Base-by-base conservation (phyloP, 2,113 vertebrate genomes). In the Hemiscyllium ocellatum region DNA sequence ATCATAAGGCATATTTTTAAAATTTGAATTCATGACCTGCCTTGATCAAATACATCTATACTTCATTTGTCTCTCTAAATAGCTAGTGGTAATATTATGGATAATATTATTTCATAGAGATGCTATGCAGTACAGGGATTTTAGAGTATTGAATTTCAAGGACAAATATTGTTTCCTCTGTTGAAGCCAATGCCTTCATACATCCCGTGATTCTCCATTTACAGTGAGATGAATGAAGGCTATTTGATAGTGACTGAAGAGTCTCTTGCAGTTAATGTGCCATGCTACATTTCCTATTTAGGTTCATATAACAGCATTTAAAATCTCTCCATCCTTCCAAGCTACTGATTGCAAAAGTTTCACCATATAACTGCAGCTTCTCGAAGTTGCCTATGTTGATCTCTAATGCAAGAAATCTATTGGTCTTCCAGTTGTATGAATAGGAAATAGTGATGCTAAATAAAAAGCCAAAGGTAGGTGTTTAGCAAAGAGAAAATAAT, bases 61-160 rank as follows among this genome's bases (percentile, higher is more conserved):
- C 87, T 90, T 33, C 13, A 52, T 33, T 89, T 90, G 24, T 61
- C 26, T 29, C 42, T 50, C 24, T 61, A 90, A 47, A 90, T 26
- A 90, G 52, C 52, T 56, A 13, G 37, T 89, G 87, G 56, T 56
- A 56, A 56, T 61, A 90, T 50, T 52, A 33, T 52, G 52, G 50
- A 12, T 90, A 90, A 90, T 52, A 29, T 56, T 90, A 61, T 90
- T 90, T 90, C 61, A 56, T 61, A 90, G 87, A 61, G 52, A 90
- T 61, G 87, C 87, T 61, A 90, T 56, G 22, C 50, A 33, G 52
- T 33, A 90, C 56, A 56, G 4, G 6, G 42, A 0, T 56, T 56
- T 90, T 90, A 29, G 24, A 37, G 10, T 96, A 95, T 96, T 97
- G 96, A 96, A 68, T 96, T 96, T 96, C 86, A 12, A 91, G 96